Percentiles rank a stretch among this genome's conserved stretches.
These are phyloP conservation scores for Aix galericulata DNA, from an alignment of 2,113 vertebrate genomes.

Conservation along the genomic window DNA sequence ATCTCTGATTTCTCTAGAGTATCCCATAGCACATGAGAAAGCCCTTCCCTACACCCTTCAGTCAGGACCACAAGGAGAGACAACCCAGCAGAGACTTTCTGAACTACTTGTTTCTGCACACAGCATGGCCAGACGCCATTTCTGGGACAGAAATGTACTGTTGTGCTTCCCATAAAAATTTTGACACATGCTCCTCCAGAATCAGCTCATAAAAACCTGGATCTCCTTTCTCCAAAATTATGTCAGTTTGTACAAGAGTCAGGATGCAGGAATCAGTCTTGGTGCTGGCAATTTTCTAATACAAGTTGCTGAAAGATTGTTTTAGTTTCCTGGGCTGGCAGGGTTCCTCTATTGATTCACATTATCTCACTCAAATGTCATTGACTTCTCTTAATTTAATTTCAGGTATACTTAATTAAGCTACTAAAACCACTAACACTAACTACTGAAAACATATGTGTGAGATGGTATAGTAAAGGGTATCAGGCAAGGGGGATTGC, in stretches of 20 bases:
- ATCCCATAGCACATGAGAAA: neutral
- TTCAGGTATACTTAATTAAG: neutral
- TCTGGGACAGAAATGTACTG: neutral
- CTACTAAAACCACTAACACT: neutral
- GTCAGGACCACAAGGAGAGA: neutral
- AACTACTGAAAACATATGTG: neutral
- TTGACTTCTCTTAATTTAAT: neutral
- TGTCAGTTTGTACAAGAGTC: neutral
- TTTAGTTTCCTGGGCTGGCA: neutral
- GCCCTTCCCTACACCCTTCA: neutral
- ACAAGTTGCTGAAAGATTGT: neutral
- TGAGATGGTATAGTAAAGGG: neutral
- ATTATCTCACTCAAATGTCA: neutral
- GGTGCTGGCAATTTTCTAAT: neutral
- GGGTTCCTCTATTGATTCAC: neutral
- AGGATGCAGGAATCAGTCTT: neutral
- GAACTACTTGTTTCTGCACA: accelerated
- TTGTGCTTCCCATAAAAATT: neutral
- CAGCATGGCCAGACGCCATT: neutral
- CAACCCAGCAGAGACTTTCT: neutral
- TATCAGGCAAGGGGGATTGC: neutral
- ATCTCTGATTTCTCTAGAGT: neutral
- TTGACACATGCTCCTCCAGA: neutral
- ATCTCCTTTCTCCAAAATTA: neutral
- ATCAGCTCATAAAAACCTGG: neutral